Evolutionary conservation across 2,888 invertebrate genomes (phyloP), one percentile per base, ranked within the genome.

Genomic region (Drosophila paranaensis): DNA sequence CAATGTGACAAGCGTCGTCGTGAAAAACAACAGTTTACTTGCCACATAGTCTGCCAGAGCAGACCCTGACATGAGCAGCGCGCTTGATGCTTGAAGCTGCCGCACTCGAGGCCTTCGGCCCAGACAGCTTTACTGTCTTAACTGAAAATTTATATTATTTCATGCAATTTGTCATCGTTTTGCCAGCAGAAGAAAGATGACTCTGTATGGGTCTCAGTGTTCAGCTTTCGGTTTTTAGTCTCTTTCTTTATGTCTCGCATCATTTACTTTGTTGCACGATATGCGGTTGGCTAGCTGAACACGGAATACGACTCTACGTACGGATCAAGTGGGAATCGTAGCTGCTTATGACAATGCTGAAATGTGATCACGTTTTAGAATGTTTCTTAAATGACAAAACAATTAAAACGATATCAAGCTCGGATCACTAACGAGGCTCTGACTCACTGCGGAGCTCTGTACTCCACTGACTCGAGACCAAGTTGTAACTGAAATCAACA

Each of bases 71-170:
- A 70, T 70, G 61, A 69, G 46, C 53, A 51, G 43, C 30, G 30
- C 6, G 8, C 50, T 25, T 40, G 50, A 13, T 33, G 60, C 67
- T 53, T 25, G 35, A 30, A 27, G 37, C 50, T 53, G 60, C 50
- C 13, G 14, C 60, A 50, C 60, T 65, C 73, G 40, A 51, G 61
- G 53, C 77, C 60, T 57, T 63, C n/a, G 43, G 67, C 78, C 69
- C 75, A 86, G 90, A 91, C 91, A 89, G 90, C 90, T 91, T 91
- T 81, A 90, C 90, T 79, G 79, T 76, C 82, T 77, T 80, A 82
- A 72, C 90, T 89, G 81, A 78, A 90, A 90, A 90, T 90, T 86
- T 90, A 89, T 90, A 90, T 89, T 90, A 90, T 90, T 87, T 87
- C 87, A 79, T 86, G 86, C 90, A 87, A 87, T 87, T 87, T 87